Percentiles rank a stretch among this genome's conserved stretches.
phyloP scores from a whole-genome alignment of 2,888 invertebrate genomes.

The Galerucella nymphaeae region DNA sequence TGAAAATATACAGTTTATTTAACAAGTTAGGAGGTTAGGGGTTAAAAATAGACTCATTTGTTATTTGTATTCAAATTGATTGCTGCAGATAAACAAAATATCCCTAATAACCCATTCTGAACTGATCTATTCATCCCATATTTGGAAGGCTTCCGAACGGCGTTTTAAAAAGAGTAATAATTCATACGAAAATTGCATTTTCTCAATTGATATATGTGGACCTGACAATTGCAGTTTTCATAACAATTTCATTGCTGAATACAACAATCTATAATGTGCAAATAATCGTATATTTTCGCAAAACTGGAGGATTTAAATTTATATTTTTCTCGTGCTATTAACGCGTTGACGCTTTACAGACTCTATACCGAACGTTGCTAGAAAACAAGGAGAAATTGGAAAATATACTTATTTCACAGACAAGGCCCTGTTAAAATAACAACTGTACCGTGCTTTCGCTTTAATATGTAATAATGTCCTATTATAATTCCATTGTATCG shows the following conservation, averaged over 20 bases:
- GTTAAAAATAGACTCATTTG: too few species aligned
- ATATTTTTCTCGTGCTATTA: not conserved
- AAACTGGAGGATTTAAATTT: conserved; percentile 24
- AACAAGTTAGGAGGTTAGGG: too few species aligned
- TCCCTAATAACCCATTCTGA: conserved; percentile 4
- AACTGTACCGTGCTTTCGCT: too few species aligned
- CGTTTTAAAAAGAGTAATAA: conserved; percentile 27
- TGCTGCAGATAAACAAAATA: not conserved
- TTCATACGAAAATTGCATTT: conserved; percentile 31
- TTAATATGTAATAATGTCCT: too few species aligned
- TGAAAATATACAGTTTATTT: too few species aligned
- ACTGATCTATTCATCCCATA: not conserved
- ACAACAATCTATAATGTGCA: conserved; percentile 25
- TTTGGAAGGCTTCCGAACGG: not conserved
- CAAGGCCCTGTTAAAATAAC: too few species aligned
- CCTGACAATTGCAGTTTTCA: conserved; percentile 33
- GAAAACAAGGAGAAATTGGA: too few species aligned
- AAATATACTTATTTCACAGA: too few species aligned
- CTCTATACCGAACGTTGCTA: too few species aligned
- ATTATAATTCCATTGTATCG: too few species aligned
- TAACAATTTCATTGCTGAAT: conserved; percentile 32
- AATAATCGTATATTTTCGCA: conserved; percentile 24
- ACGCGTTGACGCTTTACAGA: not conserved
- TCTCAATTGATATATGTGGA: conserved; percentile 38
- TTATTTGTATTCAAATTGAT: not conserved